Base-by-base conservation (phyloP, 2,888 invertebrate species). In the Linyphia triangularis region DNA sequence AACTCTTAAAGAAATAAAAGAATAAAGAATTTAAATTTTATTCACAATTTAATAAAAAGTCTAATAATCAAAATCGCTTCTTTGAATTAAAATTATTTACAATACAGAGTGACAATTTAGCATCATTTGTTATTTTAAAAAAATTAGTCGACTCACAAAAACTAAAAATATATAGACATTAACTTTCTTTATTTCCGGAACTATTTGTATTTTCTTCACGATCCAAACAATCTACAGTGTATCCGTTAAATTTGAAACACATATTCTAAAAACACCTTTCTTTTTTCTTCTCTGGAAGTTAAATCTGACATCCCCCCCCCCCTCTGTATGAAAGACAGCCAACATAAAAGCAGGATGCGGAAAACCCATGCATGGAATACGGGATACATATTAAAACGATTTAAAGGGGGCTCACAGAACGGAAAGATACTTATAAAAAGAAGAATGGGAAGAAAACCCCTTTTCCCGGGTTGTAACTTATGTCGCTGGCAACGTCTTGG, bases 221-320 rank as follows among this genome's bases (percentile, higher is more conserved):
- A n/a, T n/a, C n/a, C 51, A 51, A n/a, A 51, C 51, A 51, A 51
- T 51, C 51, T n/a, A 51, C 51, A 51, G n/a, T 51, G 51, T n/a
- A 51, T 51, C 51, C 51, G 51, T 51, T 51, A 51, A 51, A 51
- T n/a, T 51, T n/a, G n/a, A 51, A 51, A 51, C n/a, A 5, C 51
- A n/a, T 51, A 13, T 13, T 10, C 5, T 51, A 51, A 51, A n/a
- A 51, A 51, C 13, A 51, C 13, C 13, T 43, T 16, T 16, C 51
- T 51, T n/a, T n/a, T 0, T 33, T n/a, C 9, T 33, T 33, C 16
- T 51, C 3, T 13, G n/a, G 16, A 51, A 51, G n/a, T 13, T 51
- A n/a, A 51, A 51, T 51, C 51, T 16, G 51, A 51, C 51, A 51
- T 51, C n/a, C 16, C n/a, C n/a, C 51, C n/a, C n/a, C n/a, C n/a